Evolutionary conservation across 2,888 invertebrate genomes (phyloP).

Genomic region (Plagiodera versicolora): DNA sequence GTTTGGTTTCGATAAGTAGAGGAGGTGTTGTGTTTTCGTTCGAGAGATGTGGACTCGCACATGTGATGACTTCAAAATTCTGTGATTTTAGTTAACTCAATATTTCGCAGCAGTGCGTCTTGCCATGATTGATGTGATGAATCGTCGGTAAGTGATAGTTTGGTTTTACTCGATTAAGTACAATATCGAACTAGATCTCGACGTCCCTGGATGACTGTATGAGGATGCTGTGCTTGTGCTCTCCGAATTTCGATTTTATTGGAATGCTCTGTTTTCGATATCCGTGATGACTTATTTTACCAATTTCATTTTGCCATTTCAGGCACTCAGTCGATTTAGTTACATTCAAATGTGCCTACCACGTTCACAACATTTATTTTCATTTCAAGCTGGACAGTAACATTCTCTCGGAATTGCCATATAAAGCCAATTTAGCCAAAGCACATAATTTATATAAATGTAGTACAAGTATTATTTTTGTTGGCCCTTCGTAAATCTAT

Average conservation of each 20-base stretch:
- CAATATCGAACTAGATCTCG: not conserved
- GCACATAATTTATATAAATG: no score
- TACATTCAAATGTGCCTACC: no score
- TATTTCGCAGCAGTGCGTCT: slow-evolving; percentile 29
- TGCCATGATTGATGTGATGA: slow-evolving; percentile 43
- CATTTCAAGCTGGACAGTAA: no score
- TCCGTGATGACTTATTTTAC: no score
- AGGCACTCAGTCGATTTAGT: not conserved
- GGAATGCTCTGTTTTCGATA: not conserved
- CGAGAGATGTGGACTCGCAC: slow-evolving; percentile 40
- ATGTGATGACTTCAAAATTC: slow-evolving; percentile 42
- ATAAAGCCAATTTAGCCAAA: no score
- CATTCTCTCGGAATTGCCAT: no score
- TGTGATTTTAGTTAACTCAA: slow-evolving; percentile 31
- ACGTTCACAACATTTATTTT: no score
- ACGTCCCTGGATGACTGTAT: not conserved
- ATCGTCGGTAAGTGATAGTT: slow-evolving; percentile 36
- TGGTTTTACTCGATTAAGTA: not conserved
- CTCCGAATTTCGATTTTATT: not conserved
- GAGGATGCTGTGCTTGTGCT: slow-evolving; percentile 13
- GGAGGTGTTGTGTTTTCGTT: slow-evolving; percentile 34
- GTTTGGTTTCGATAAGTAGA: slow-evolving; percentile 38
- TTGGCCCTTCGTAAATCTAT: no score
- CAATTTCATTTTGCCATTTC: not conserved
- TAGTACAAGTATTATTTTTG: no score